These are phyloP conservation scores for Suncus etruscus DNA, from an alignment of 2,113 vertebrate species.

Conservation along the genomic window DNA sequence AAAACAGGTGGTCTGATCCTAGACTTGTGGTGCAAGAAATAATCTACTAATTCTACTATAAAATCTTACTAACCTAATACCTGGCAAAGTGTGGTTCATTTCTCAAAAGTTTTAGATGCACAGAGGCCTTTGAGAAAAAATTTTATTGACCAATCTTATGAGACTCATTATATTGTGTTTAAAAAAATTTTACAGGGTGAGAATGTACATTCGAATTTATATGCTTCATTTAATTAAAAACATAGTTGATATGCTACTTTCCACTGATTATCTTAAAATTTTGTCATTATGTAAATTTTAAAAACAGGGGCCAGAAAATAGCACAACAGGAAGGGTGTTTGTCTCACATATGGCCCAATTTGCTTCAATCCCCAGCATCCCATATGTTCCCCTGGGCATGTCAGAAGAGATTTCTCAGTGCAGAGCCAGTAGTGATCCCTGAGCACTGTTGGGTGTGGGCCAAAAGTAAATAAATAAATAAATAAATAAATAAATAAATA, in stretches of 20 bases:
- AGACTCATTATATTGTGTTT: too few species aligned
- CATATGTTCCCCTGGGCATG: too few species aligned
- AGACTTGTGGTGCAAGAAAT: too few species aligned
- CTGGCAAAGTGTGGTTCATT: background rate
- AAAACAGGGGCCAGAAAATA: too few species aligned
- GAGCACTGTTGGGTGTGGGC: too few species aligned
- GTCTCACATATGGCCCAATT: too few species aligned
- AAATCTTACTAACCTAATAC: background rate
- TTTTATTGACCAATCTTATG: background rate
- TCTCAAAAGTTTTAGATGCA: background rate
- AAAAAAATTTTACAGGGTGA: background rate
- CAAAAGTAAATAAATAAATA: background rate
- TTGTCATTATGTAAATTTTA: background rate
- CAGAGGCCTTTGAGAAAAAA: background rate
- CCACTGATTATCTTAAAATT: conserved; percentile 6
- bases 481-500: background rate
- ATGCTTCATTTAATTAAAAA: background rate
- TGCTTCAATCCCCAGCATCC: too few species aligned
- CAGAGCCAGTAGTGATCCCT: too few species aligned
- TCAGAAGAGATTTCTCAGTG: too few species aligned
- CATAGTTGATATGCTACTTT: conserved; percentile 12
- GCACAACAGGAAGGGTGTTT: too few species aligned
- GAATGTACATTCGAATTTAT: background rate
- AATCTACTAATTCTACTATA: too few species aligned
- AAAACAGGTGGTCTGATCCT: background rate